Percentiles rank a stretch among this genome's conserved stretches.
phyloP scores from a whole-genome alignment of 92 coral and sea anemone species.

The Desmophyllum pertusum region DNA sequence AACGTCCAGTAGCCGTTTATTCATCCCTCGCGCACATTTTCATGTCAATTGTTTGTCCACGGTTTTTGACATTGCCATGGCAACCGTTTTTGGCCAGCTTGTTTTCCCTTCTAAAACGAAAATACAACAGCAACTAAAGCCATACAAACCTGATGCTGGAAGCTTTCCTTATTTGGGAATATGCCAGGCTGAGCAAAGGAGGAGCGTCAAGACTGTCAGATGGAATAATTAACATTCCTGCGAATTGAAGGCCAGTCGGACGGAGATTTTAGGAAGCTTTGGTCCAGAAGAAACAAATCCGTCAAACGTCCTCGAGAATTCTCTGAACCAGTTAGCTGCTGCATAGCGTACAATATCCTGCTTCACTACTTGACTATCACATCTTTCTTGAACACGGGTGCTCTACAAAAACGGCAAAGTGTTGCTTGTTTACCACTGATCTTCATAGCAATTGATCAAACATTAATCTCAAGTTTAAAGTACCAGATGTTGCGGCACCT shows the following conservation, averaged over 20 bases:
- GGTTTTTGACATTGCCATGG: too few relatives aligned
- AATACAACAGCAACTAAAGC: too few relatives aligned
- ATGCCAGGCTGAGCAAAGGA: constrained; percentile 41
- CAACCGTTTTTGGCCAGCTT: too few relatives aligned
- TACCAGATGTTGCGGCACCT: too few relatives aligned
- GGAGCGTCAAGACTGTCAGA: constrained; percentile 18
- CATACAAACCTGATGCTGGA: constrained; percentile 52
- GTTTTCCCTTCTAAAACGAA: too few relatives aligned
- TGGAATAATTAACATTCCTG: constrained; percentile 44
- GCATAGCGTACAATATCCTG: constrained; percentile 62
- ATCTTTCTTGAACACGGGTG: constrained; percentile 42
- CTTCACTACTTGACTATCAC: constrained; percentile 37
- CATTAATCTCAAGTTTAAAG: too few relatives aligned
- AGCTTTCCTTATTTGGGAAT: constrained; percentile 50
- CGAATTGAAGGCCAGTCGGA: constrained; percentile 65
- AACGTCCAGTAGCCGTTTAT: too few relatives aligned
- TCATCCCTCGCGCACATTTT: too few relatives aligned
- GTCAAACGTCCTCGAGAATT: constrained; percentile 77
- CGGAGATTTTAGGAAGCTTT: constrained; percentile 54
- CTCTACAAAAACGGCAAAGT: constrained; percentile 41
- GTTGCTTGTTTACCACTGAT: background rate
- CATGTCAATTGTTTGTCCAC: too few relatives aligned
- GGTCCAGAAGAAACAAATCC: constrained; percentile 81
- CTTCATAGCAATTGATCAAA: background rate
- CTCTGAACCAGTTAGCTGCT: constrained; percentile 63